phyloP scores from a whole-genome alignment of 2,888 invertebrate species.

The Macaria liturata region DNA sequence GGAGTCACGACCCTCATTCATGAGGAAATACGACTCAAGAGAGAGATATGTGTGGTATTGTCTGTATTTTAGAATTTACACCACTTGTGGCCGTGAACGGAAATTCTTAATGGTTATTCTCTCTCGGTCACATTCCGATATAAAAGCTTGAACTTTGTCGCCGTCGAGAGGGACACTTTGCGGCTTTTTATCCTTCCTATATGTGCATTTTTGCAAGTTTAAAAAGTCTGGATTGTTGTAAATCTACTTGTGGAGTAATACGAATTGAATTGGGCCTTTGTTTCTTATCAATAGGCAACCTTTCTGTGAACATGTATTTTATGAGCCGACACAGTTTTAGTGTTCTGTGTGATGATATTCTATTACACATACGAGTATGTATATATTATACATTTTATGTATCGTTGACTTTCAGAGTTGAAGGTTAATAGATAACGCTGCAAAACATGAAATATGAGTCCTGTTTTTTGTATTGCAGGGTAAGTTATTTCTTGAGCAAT shows the following conservation, averaged over 20 bases:
- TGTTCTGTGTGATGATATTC: too few species aligned
- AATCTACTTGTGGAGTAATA: constrained; percentile 52
- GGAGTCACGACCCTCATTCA: too few species aligned
- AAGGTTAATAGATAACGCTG: neutral
- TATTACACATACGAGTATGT: too few species aligned
- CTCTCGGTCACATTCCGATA: constrained; percentile 60
- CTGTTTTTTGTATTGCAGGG: too few species aligned
- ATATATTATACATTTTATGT: too few species aligned
- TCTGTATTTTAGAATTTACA: too few species aligned
- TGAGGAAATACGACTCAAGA: too few species aligned
- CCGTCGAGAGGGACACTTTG: constrained; percentile 49
- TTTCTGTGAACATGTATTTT: constrained; percentile 18
- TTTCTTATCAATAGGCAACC: constrained; percentile 38
- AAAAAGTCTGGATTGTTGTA: constrained; percentile 47
- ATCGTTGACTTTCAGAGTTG: too few species aligned
- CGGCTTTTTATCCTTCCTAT: constrained; percentile 54
- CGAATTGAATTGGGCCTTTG: constrained; percentile 49
- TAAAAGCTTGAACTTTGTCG: constrained; percentile 63
- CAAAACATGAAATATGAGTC: too few species aligned
- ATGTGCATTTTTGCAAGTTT: constrained; percentile 59
- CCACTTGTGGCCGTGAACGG: constrained; percentile 72
- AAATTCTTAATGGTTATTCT: constrained; percentile 73
- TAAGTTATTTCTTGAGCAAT: too few species aligned
- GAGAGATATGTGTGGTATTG: too few species aligned
- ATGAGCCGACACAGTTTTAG: constrained; percentile 14